Percentiles rank a stretch among this genome's conserved stretches.
phyloP scores from a whole-genome alignment of 2,113 vertebrate species.

The Etheostoma cragini region DNA sequence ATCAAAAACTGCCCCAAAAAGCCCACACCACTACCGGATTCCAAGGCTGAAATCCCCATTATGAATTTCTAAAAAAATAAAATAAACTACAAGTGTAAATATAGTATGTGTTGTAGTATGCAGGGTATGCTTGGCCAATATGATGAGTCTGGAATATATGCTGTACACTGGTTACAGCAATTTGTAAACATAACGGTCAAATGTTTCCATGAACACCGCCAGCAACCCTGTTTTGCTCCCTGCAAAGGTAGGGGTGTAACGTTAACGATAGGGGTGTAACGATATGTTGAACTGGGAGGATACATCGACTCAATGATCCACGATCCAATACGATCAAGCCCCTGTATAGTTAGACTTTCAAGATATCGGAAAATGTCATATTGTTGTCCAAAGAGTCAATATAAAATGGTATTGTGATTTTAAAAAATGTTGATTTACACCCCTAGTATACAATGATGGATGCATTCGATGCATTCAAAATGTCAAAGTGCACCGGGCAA shows the following conservation, averaged over 20 bases:
- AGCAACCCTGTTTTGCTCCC: not conserved
- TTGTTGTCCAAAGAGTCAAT: no score
- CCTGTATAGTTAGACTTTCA: no score
- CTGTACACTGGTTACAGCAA: not conserved
- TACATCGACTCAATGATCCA: not conserved
- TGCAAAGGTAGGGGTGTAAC: not conserved
- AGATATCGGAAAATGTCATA: no score
- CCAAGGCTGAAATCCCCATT: not conserved
- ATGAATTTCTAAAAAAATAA: no score
- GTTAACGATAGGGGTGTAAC: not conserved
- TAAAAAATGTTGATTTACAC: no score
- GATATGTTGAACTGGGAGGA: not conserved
- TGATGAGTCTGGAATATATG: not conserved
- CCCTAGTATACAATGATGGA: no score
- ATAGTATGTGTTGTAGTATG: not conserved
- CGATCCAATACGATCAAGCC: not conserved
- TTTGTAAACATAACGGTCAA: not conserved
- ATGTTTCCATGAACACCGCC: not conserved
- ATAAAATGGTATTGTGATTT: no score
- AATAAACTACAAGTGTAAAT: not conserved
- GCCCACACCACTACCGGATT: not conserved
- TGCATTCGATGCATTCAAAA: not conserved
- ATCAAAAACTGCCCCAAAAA: not conserved
- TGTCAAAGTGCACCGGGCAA: not conserved
- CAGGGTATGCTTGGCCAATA: not conserved